Conservation (phyloP, 1,140 invertebrate species). For the Anastatus disparis region DNA sequence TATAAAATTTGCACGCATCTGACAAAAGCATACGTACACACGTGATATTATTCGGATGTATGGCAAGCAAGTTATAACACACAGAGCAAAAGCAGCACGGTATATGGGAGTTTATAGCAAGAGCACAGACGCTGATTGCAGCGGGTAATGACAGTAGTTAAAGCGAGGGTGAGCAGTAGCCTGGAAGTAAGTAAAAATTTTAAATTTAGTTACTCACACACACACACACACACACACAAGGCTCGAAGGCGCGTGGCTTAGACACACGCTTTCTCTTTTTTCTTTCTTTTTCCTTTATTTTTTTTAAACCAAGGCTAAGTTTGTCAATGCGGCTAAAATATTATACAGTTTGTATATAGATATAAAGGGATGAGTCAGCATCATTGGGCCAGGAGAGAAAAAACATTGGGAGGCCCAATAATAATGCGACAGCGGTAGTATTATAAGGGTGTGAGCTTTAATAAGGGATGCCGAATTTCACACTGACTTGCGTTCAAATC, state of each 20-base stretch:
- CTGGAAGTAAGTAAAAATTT: constrained; percentile 70
- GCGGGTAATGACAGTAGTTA: constrained; percentile 67
- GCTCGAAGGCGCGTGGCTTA: constrained; percentile 56
- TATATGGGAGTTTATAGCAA: no score
- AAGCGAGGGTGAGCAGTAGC: constrained; percentile 66
- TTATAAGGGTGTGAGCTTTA: constrained; percentile 60
- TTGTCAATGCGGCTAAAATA: constrained; percentile 4
- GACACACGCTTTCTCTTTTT: no score
- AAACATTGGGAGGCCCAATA: constrained; percentile 38
- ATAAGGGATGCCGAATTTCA: constrained; percentile 66
- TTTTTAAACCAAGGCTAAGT: no score
- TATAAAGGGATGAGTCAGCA: constrained; percentile 64
- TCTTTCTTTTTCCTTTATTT: no score
- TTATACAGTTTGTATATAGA: no score
- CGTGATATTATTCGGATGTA: not conserved
- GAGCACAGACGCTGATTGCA: constrained; percentile 61
- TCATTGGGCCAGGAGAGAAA: constrained; percentile 41
- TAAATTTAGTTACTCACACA: constrained; percentile 68
- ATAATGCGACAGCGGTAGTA: constrained; percentile 21
- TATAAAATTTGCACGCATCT: constrained; percentile 22
- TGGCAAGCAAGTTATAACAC: not conserved
- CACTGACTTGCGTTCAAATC: constrained; percentile 56
- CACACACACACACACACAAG: no score
- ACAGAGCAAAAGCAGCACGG: no score
- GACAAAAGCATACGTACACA: not conserved